Base-by-base conservation (phyloP, 2,888 invertebrate genomes). In the Helobdella robusta region DNA sequence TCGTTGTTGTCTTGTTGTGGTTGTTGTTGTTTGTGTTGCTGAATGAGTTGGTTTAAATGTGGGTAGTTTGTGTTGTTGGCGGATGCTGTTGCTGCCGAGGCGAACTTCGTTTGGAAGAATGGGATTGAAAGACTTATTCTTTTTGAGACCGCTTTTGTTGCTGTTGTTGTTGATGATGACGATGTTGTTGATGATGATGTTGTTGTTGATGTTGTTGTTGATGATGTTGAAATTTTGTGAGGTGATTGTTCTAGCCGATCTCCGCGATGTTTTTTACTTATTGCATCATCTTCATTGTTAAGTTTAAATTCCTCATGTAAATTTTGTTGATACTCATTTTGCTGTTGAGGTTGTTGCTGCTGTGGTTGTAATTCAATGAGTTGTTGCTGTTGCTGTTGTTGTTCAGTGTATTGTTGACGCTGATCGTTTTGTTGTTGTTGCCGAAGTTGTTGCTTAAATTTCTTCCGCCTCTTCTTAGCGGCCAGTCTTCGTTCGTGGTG, bases 401-500 rank as follows among this genome's bases (percentile, higher is more conserved):
- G 20, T 50, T 50, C 23, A 18, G 50, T 25, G 6, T 50, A 6
- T 18, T 50, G 20, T 50, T 50, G n/a, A 4, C 4, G 6, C 32
- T 54, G 25, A 11, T 11, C 15, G 6, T 60, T 30, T 5, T 25
- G 20, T 1, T 25, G 28, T 28, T 56, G 25, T n/a, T 59, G 35
- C 6, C 20, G n/a, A 5, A 36, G 25, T 50, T 62, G 48, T 46
- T 48, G 62, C n/a, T 30, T 28, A 50, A 62, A 62, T 20, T 50
- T 62, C 46, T 62, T 28, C 4, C 62, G 15, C 25, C 62, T 46
- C 15, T 50, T 15, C 28, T n/a, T 46, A 18, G 62, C 35, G 15
- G 62, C 62, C 25, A 32, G 48, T 44, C 50, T 62, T 34, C 50
- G 48, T 48, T 62, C 30, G 18, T 50, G 30, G 15, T 62, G 32